phyloP scores from a whole-genome alignment of 2,888 invertebrate genomes.

The Notodonta dromedarius region DNA sequence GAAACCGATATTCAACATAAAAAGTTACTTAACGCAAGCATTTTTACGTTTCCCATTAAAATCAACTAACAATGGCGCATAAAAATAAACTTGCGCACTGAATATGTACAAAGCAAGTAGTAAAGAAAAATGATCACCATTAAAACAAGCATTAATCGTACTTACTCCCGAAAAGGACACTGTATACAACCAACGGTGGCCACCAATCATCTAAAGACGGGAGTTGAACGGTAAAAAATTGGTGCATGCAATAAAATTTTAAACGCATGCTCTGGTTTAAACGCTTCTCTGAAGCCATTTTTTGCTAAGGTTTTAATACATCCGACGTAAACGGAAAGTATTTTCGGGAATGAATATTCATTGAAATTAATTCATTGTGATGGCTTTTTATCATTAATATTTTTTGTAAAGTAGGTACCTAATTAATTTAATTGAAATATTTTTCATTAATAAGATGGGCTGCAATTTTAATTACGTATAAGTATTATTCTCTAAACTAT shows the following conservation, averaged over 20 bases:
- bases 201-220: conserved; percentile 40
- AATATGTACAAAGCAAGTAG: neutral
- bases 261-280: conserved; percentile 59
- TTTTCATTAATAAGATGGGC: no score
- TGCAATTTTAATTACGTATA: no score
- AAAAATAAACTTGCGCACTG: neutral
- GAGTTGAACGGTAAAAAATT: conserved; percentile 48
- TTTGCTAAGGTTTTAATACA: conserved; percentile 13
- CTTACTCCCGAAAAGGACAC: conserved; percentile 28
- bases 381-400: neutral
- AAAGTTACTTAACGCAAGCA: neutral
- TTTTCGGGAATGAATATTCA: conserved; percentile 3
- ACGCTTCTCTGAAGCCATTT: conserved; percentile 58
- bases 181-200: conserved; percentile 34
- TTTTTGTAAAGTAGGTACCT: neutral
- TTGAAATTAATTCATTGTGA: neutral
- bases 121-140: conserved; percentile 5
- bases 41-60: conserved; percentile 2
- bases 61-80: conserved; percentile 4
- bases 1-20: neutral
- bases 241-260: conserved; percentile 54
- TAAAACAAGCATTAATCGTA: conserved; percentile 17
- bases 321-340: conserved; percentile 29
- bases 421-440: no score
- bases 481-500: no score